A percentile compares a stretch with the other conserved stretches of the same genome.
These are phyloP conservation scores for Drosophila anomelani DNA, from an alignment of 2,888 invertebrate genomes.

Conservation along the genomic window DNA sequence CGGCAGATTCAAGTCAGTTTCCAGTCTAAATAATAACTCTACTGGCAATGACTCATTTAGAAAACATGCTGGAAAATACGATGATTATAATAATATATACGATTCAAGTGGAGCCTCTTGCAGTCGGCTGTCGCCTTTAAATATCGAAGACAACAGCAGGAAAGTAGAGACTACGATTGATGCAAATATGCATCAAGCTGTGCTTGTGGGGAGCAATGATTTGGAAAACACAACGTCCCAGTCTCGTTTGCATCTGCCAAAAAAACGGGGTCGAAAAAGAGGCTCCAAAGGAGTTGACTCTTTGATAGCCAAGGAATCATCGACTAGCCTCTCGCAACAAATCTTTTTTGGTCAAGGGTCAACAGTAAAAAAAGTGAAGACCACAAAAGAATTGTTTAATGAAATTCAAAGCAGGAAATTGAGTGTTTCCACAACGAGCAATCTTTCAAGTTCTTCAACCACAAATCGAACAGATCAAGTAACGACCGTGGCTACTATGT, in stretches of 20 bases:
- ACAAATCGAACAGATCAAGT: conserved; percentile 25
- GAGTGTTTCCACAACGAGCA: conserved; percentile 54
- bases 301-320: conserved; percentile 78
- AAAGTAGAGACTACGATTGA: conserved; percentile 51
- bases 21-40: conserved; percentile 24
- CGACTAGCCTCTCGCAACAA: conserved; percentile 77
- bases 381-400: conserved; percentile 84
- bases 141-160: conserved; percentile 56
- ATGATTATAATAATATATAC: conserved; percentile 52
- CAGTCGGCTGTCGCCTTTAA: conserved; percentile 70
- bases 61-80: conserved; percentile 27
- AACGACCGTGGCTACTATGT: conserved; percentile 19
- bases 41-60: conserved; percentile 26
- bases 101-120: conserved; percentile 80
- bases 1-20: conserved; percentile 80
- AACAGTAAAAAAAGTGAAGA: conserved; percentile 84
- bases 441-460: conserved; percentile 46
- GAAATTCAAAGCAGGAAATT: conserved; percentile 83
- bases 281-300: conserved; percentile 84
- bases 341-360: conserved; percentile 71
- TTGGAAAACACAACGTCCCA: conserved; percentile 6
- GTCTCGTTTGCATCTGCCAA: conserved; percentile 60
- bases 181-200: conserved; percentile 14
- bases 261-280: conserved; percentile 84
- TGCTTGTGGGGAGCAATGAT: conserved; percentile 11